phyloP scores from a whole-genome alignment of 1,140 invertebrate species.

The Telenomus remus region DNA sequence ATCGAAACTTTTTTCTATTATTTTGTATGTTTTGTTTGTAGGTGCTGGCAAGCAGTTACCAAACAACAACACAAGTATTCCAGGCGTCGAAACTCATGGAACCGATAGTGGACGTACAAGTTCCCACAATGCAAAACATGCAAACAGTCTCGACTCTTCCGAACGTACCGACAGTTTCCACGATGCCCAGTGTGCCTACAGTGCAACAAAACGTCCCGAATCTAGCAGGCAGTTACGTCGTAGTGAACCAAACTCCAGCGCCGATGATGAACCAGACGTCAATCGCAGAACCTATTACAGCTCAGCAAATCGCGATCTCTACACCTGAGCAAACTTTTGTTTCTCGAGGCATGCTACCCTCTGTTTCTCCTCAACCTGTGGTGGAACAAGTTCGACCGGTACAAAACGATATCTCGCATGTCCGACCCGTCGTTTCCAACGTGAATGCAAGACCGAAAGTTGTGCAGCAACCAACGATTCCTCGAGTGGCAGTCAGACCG shows the following conservation, averaged over 20 bases:
- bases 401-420: conserved; percentile 51
- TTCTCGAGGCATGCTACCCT: conserved; percentile 56
- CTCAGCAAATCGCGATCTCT: conserved; percentile 49
- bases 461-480: conserved; percentile 62
- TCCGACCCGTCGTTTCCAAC: conserved; percentile 45
- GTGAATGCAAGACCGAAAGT: conserved; percentile 50
- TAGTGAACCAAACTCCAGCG: conserved; percentile 76
- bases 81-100: conserved; percentile 86
- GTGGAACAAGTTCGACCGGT: conserved; percentile 59
- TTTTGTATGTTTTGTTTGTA: conserved; percentile 54
- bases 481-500: conserved; percentile 69
- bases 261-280: conserved; percentile 74
- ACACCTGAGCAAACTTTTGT: conserved; percentile 56
- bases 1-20: no score
- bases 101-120: conserved; percentile 83
- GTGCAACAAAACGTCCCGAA: conserved; percentile 61
- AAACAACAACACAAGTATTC: conserved; percentile 87
- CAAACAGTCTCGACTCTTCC: conserved; percentile 62
- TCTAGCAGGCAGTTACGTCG: conserved; percentile 76
- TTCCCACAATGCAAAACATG: conserved; percentile 61
- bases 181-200: conserved; percentile 58
- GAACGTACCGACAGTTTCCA: conserved; percentile 70
- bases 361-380: conserved; percentile 48
- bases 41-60: conserved; percentile 85
- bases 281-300: conserved; percentile 29